Evolutionary conservation across 2,797 vertebrate species (phyloP), one percentile per base, ranked within the genome.

Genomic region (Botia almorhae): DNA sequence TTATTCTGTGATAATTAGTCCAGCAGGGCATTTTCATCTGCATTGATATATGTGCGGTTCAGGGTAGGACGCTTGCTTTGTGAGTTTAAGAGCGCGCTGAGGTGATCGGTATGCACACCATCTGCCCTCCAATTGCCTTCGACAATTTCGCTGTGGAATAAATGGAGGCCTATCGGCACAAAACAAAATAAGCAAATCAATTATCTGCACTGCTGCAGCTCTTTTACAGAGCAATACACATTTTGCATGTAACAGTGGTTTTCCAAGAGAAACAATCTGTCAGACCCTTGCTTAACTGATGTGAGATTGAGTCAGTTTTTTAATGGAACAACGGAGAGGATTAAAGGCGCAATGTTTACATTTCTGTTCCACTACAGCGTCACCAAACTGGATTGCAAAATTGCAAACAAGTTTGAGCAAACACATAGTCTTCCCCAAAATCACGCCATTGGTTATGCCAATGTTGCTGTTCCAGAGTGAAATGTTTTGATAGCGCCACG

Each of bases 1-100:
- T 86, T 86, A 86, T 83, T 86, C 83, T 83, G 81, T 81, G 83
- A 82, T 84, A 86, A 86, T 86, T 84, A 86, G 85, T 84, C 81
- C 83, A 83, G 80, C 78, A 65, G 75, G 81, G 78, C 83, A 83
- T 81, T 83, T 82, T 83, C 61, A 65, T 69, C 78, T 81, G 85
- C 67, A 72, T 60, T 83, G 83, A 83, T 84, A 81, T 75, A 83
- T 73, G 75, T 80, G 58, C 21, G 29, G 78, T 79, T 81, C 74
- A 68, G 70, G 74, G 72, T 58, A 71, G 74, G 78, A 72, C 69
- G 70, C 82, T 69, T 33, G 65, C 76, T 74, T 76, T 39, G 76
- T 53, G 50, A 53, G 76, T 74, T 56, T 56, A 76, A 77, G 73
- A 76, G 75, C 19, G 14, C 36, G 12, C 74, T 63, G 77, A 78